Evolutionary conservation across 2,888 invertebrate genomes (phyloP).

Genomic region (Clistopyga incitator): DNA sequence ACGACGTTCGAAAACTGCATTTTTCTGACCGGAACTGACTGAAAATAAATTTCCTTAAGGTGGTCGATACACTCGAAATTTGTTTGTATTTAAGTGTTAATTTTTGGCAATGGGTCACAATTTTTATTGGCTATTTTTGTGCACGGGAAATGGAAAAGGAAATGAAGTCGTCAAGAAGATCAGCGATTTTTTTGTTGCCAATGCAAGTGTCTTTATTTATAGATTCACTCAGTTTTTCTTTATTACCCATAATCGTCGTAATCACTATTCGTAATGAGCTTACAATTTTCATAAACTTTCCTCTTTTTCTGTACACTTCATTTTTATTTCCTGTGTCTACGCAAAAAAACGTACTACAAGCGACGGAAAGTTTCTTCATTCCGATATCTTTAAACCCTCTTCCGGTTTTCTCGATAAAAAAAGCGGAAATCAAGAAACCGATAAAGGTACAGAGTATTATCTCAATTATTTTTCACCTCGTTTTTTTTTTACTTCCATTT

Average conservation of each 20-base stretch:
- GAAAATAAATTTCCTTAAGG: too few relatives aligned
- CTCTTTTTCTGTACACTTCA: constrained; percentile 25
- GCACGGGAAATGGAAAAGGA: background rate
- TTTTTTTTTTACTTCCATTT: background rate
- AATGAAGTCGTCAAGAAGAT: background rate
- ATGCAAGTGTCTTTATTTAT: constrained; percentile 42
- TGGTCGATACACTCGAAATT: too few relatives aligned
- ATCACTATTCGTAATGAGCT: constrained; percentile 7
- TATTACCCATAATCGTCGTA: constrained; percentile 12
- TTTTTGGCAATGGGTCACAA: too few relatives aligned
- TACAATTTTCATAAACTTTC: constrained; percentile 20
- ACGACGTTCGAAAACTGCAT: too few relatives aligned
- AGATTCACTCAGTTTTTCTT: constrained; percentile 24
- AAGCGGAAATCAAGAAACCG: constrained; percentile 27
- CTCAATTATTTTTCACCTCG: constrained; percentile 8
- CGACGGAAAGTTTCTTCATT: background rate
- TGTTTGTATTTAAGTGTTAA: too few relatives aligned
- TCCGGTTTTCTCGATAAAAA: constrained; percentile 6
- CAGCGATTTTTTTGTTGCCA: constrained; percentile 14
- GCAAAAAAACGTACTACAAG: background rate
- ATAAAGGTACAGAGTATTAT: background rate
- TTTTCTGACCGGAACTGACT: too few relatives aligned
- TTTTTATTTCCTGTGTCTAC: background rate
- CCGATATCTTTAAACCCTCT: background rate
- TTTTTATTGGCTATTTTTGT: too few relatives aligned